Percentiles rank a stretch among this genome's conserved stretches.
Conservation (phyloP, 2,113 vertebrate genomes). For the Oryzias melastigma region DNA sequence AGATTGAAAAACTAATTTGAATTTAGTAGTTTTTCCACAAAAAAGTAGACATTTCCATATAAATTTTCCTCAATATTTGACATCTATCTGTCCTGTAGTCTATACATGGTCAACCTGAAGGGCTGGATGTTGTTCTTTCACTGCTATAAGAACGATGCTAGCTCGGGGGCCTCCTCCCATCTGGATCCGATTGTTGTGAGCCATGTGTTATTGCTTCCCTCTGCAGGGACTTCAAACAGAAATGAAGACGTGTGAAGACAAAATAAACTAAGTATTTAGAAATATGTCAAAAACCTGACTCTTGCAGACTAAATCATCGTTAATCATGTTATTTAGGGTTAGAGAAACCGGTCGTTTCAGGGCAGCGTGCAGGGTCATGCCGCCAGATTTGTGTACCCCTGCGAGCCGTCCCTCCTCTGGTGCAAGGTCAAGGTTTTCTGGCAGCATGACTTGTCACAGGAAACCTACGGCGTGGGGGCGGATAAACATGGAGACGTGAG, state of each 20-base stretch:
- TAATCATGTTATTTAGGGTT: conserved; percentile 5
- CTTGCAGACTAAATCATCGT: no score
- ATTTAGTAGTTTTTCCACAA: no score
- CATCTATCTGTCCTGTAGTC: no score
- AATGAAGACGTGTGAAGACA: conserved; percentile 3
- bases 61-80: no score
- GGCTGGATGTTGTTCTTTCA: conserved; percentile 44
- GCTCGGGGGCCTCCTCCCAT: conserved; percentile 44
- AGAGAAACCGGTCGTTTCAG: conserved; percentile 12
- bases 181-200: conserved; percentile 58
- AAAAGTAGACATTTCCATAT: no score
- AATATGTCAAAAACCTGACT: no score
- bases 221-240: not conserved
- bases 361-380: conserved; percentile 11
- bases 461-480: conserved; percentile 24
- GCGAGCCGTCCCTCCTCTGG: conserved; percentile 13
- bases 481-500: conserved; percentile 11
- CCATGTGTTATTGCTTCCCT: conserved; percentile 15
- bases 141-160: conserved; percentile 53
- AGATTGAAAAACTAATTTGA: no score
- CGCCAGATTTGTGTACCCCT: conserved; percentile 31
- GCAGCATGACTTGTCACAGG: conserved; percentile 38
- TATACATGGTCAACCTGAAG: conserved; percentile 8
- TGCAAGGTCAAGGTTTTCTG: conserved; percentile 12
- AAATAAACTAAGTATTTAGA: no score